These are phyloP conservation scores for Drosophila repleta DNA, from an alignment of 1,140 invertebrate species.

Conservation along the genomic window DNA sequence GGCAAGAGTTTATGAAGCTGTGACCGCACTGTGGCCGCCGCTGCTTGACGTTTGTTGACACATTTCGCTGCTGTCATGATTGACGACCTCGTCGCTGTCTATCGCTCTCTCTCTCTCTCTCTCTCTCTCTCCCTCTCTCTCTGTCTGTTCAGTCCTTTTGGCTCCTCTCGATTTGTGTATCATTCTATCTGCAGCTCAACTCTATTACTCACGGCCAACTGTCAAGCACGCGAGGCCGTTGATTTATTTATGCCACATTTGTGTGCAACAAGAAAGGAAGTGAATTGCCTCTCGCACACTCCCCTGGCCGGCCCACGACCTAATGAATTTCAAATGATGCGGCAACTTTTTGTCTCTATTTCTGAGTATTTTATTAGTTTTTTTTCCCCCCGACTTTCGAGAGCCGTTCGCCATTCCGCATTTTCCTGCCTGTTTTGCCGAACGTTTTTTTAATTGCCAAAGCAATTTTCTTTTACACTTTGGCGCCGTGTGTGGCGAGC, in stretches of 20 bases:
- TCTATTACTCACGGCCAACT: slow-evolving; percentile 54
- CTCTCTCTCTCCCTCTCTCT: slow-evolving; percentile 17
- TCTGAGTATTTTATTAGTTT: slow-evolving; percentile 5
- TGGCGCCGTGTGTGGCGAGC: slow-evolving; percentile 55
- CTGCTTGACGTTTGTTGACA: slow-evolving; percentile 74
- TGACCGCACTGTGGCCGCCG: slow-evolving; percentile 53
- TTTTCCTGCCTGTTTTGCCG: slow-evolving; percentile 58
- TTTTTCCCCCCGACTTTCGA: slow-evolving; percentile 9
- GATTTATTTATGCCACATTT: slow-evolving; percentile 73
- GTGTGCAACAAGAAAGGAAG: slow-evolving; percentile 54
- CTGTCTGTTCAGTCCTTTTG: neutral
- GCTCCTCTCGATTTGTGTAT: slow-evolving; percentile 15
- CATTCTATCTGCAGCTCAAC: slow-evolving; percentile 17
- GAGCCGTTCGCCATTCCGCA: slow-evolving; percentile 55
- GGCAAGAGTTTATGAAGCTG: slow-evolving; percentile 70
- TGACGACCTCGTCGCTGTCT: slow-evolving; percentile 58
- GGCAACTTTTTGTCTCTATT: slow-evolving; percentile 56
- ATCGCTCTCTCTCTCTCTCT: neutral
- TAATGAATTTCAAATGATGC: slow-evolving; percentile 81
- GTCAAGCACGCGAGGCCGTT: slow-evolving; percentile 71
- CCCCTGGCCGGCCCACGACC: slow-evolving; percentile 23
- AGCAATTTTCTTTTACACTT: slow-evolving; percentile 60
- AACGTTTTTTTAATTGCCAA: slow-evolving; percentile 71
- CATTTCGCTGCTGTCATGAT: slow-evolving; percentile 79
- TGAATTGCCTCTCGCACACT: slow-evolving; percentile 41